Evolutionary conservation across 2,888 invertebrate species (phyloP).

Genomic region (Norana najaformis): DNA sequence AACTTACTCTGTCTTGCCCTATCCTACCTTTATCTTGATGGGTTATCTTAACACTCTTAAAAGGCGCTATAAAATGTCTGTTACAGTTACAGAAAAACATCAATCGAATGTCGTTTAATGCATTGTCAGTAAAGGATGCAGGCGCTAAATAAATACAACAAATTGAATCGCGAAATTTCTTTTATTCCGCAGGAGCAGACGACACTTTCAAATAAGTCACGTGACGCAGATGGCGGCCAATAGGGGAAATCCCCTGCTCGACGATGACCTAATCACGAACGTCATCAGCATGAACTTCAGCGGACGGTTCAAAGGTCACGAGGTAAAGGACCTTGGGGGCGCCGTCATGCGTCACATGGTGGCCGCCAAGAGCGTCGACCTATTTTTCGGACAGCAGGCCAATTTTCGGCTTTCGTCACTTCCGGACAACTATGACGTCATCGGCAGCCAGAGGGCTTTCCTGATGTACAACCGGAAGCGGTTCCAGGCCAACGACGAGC

Average conservation of each 20-base stretch:
- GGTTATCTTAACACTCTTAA: no score
- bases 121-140: neutral
- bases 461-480: slow-evolving; percentile 40
- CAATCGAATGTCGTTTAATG: no score
- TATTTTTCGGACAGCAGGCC: slow-evolving; percentile 45
- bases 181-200: neutral
- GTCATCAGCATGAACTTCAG: slow-evolving; percentile 43
- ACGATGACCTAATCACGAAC: slow-evolving; percentile 35
- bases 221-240: slow-evolving; percentile 22
- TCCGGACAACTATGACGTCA: slow-evolving; percentile 38
- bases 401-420: slow-evolving; percentile 41
- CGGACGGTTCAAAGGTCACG: slow-evolving; percentile 43
- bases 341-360: slow-evolving; percentile 39
- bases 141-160: neutral
- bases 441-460: slow-evolving; percentile 42
- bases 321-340: slow-evolving; percentile 41
- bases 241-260: slow-evolving; percentile 28
- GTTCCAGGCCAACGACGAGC: slow-evolving; percentile 41
- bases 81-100: no score
- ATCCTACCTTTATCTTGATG: no score
- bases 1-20: no score
- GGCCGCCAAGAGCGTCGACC: slow-evolving; percentile 37
- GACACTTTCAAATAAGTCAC: neutral
- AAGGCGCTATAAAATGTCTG: no score
- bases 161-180: neutral